A percentile compares a stretch with the other conserved stretches of the same genome.
These are phyloP conservation scores for Phrynocephalus forsythii DNA, from an alignment of 2,797 vertebrate species.

Conservation along the genomic window DNA sequence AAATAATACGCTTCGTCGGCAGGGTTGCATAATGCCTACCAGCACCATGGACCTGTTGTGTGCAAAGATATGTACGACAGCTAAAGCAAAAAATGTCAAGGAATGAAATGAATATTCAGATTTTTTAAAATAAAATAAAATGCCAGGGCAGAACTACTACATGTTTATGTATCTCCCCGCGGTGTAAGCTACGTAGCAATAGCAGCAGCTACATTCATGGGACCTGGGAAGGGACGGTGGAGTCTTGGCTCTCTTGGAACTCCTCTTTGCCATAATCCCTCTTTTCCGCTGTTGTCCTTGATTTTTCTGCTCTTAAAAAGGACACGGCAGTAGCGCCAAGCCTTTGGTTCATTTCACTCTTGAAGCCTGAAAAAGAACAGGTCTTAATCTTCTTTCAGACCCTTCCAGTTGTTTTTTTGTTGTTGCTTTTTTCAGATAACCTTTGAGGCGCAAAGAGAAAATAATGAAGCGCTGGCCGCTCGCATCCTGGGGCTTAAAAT, in stretches of 20 bases:
- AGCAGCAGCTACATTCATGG: neutral
- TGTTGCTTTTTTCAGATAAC: conserved; percentile 11
- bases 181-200: neutral
- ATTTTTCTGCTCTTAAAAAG: neutral
- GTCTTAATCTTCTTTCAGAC: conserved; percentile 36
- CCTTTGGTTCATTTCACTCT: conserved; percentile 14
- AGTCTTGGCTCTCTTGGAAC: neutral
- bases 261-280: neutral
- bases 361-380: neutral
- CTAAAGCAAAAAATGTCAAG: too few relatives aligned
- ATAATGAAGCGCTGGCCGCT: conserved; percentile 17
- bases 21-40: too few relatives aligned
- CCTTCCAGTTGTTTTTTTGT: neutral
- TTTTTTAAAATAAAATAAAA: neutral
- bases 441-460: conserved; percentile 19
- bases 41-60: too few relatives aligned
- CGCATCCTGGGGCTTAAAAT: conserved; percentile 39
- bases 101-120: neutral
- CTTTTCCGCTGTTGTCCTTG: neutral
- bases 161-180: neutral
- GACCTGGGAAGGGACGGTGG: neutral
- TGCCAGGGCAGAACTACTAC: rapidly evolving
- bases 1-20: too few relatives aligned
- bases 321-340: neutral
- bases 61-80: too few relatives aligned